These are phyloP conservation scores for Poeciliopsis turrubarensis DNA, from an alignment of 2,113 vertebrate genomes.

Conservation along the genomic window DNA sequence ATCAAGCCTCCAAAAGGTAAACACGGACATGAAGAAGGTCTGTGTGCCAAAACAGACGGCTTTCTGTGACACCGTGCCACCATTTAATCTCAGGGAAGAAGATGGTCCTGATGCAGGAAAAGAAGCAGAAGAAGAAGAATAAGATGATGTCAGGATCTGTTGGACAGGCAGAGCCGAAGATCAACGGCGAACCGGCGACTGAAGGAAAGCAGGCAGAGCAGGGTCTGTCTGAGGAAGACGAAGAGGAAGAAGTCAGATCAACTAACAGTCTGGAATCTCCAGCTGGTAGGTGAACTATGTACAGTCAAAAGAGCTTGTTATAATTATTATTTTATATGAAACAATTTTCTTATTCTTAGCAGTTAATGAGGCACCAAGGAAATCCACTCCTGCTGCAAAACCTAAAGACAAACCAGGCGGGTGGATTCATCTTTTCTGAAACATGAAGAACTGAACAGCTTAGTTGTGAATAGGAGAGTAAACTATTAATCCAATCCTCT, in stretches of 20 bases:
- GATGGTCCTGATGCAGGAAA: conserved; percentile 58
- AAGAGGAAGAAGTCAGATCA: conserved; percentile 72
- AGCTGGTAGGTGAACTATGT: conserved; percentile 29
- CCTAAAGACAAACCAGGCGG: conserved; percentile 88
- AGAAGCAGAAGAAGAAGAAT: conserved; percentile 87
- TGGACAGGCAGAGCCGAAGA: conserved; percentile 49
- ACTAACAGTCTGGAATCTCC: conserved; percentile 1
- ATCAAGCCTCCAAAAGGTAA: conserved; percentile 89
- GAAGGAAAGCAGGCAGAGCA: conserved; percentile 53
- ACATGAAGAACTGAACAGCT: background rate
- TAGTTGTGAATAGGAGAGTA: background rate
- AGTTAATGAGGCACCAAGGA: conserved; percentile 44
- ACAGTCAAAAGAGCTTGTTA: background rate
- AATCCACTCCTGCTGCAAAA: conserved; percentile 60
- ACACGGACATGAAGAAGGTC: background rate
- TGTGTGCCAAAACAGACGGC: no score
- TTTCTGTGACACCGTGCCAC: rapidly evolving
- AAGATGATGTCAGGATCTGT: conserved; percentile 59
- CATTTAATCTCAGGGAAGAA: conserved; percentile 86
- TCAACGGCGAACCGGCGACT: conserved; percentile 65
- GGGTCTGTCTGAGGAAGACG: conserved; percentile 74
- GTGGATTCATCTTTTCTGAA: conserved; percentile 1
- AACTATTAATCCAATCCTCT: background rate
- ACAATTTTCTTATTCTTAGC: conserved; percentile 21
- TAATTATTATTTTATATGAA: background rate